Conservation (phyloP, 2,888 invertebrate species). For the Andrena chrysosceles region DNA sequence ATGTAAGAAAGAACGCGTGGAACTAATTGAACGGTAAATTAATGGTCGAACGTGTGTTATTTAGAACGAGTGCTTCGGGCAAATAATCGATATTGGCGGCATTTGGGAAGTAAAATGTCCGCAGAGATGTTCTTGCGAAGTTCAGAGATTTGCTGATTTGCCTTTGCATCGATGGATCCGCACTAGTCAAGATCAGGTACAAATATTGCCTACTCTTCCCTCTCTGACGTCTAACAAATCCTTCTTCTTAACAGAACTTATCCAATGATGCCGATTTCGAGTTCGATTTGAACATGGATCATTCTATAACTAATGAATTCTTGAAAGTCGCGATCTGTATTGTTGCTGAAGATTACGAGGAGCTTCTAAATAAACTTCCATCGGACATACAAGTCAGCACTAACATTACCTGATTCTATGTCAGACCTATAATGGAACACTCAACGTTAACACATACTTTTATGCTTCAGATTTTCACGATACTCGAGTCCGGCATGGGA, state of each 20-base stretch:
- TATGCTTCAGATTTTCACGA: slow-evolving; percentile 75
- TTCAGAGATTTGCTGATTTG: slow-evolving; percentile 79
- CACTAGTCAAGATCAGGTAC: slow-evolving; percentile 60
- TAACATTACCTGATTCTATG: background rate
- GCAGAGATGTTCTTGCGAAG: slow-evolving; percentile 81
- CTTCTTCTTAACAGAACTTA: slow-evolving; percentile 40
- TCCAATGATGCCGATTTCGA: slow-evolving; percentile 50
- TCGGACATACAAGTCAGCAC: slow-evolving; percentile 76
- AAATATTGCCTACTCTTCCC: background rate
- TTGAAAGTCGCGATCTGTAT: slow-evolving; percentile 79
- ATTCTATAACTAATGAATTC: slow-evolving; percentile 74
- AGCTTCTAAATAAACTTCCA: slow-evolving; percentile 75
- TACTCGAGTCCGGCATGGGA: slow-evolving; percentile 78
- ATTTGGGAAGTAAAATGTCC: slow-evolving; percentile 81
- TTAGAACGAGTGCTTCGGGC: slow-evolving; percentile 72
- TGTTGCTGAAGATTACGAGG: slow-evolving; percentile 73
- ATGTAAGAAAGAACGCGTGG: background rate
- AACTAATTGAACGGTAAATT: background rate
- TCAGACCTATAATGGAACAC: background rate
- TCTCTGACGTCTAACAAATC: background rate
- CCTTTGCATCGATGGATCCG: slow-evolving; percentile 81
- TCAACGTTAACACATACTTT: background rate
- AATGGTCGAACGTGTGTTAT: slow-evolving; percentile 26
- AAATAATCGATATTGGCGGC: slow-evolving; percentile 76
- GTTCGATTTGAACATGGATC: slow-evolving; percentile 64